Evolutionary conservation across 2,797 vertebrate genomes (phyloP).

Genomic region (Xerus rutilus): DNA sequence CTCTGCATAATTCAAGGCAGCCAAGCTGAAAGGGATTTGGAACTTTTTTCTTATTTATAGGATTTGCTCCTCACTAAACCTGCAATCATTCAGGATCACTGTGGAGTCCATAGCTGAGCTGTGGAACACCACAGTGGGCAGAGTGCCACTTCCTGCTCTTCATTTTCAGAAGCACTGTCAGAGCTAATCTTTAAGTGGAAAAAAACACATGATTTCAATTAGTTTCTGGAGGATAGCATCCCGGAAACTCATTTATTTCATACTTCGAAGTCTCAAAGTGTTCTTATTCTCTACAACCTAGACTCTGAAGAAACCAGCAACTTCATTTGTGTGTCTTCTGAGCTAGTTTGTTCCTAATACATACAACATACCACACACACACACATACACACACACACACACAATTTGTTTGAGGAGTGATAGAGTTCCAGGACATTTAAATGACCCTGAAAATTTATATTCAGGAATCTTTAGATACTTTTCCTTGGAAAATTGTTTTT

Average conservation of each 20-base stretch:
- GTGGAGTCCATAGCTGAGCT: neutral
- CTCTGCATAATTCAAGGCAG: neutral
- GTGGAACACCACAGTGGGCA: rapidly evolving
- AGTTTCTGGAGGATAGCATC: constrained; percentile 39
- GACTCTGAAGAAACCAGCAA: neutral
- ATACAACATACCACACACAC: neutral
- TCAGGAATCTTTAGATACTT: neutral
- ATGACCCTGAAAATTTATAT: neutral
- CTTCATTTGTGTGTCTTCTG: neutral
- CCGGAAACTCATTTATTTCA: constrained; percentile 33
- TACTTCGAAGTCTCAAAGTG: constrained; percentile 28
- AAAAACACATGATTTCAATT: constrained; percentile 61
- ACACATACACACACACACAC: neutral
- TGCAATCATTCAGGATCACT: neutral
- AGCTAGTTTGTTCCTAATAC: neutral
- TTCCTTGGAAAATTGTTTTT: neutral
- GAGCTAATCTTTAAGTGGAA: constrained; percentile 36
- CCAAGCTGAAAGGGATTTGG: constrained; percentile 24
- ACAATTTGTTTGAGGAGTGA: neutral
- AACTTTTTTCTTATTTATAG: constrained; percentile 49
- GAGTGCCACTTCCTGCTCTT: neutral
- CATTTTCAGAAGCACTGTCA: constrained; percentile 48
- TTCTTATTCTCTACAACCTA: neutral
- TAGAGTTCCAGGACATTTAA: neutral
- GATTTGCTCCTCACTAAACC: neutral